Evolutionary conservation across 2,888 invertebrate species (phyloP), one percentile per base, ranked within the genome.

Genomic region (Acronicta psi): DNA sequence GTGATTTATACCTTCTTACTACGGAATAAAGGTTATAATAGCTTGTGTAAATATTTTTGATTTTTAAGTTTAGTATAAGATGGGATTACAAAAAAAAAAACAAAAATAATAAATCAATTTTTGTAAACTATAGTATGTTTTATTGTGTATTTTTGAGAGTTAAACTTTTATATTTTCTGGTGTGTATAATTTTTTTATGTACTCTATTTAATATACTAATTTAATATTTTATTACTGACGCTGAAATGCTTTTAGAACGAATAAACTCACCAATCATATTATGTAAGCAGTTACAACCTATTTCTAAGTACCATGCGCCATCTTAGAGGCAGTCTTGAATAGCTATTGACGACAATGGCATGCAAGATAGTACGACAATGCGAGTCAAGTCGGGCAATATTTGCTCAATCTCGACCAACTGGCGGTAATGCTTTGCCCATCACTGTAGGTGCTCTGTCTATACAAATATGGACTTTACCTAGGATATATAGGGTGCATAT

Each of bases 401-500:
- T 81, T 77, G 77, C 67, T 64, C 46, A 62, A 62, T 74, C 67
- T 63, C 63, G 60, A 69, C 61, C 43, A 58, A 54, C 58, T 70
- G 60, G 60, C 41, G 74, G 72, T 76, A 74, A 80, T 69, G 73
- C 79, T 69, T 61, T 65, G 67, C 61, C 60, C 68, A 71, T 67
- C 59, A 53, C 54, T 68, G 17, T 59, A 53, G 43, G 45, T 60
- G 17, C 37, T 29, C 45, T 37, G 18, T 37, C 47, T 59, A 53
- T 56, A 50, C 42, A 45, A 46, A 51, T 45, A 57, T 55, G 47
- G 38, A 65, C 49, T 49, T 36, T 43, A 50, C 17, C 7, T 34
- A 16, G 11, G 14, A 11, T 9, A 23, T 42, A 46, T 14, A 29
- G 17, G 29, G 2, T 66, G 25, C 11, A n/a, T 34, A 29, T 11